Percentiles rank a stretch among this genome's conserved stretches.
Conservation (phyloP, 2,797 vertebrate species). For the Sebastes alutus region DNA sequence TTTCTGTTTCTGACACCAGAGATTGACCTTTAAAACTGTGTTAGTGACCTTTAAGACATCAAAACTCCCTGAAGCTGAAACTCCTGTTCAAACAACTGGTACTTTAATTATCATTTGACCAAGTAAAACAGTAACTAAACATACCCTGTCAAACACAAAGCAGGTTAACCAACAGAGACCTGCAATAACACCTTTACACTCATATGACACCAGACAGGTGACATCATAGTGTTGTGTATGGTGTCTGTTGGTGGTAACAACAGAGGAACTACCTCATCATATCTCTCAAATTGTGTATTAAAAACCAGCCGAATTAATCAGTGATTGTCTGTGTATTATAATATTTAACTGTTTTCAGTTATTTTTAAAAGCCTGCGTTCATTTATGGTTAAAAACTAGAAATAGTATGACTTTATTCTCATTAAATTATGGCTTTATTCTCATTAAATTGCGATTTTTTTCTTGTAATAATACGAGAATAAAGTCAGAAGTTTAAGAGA, state of each 20-base stretch:
- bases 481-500: no score
- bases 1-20: neutral
- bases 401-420: no score
- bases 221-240: neutral
- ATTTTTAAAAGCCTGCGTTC: accelerated
- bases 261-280: neutral
- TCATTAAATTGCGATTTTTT: neutral
- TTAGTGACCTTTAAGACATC: neutral
- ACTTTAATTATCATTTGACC: neutral
- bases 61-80: neutral
- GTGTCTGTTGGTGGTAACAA: neutral
- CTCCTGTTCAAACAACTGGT: neutral
- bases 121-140: neutral
- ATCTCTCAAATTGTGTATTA: accelerated
- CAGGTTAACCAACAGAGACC: neutral
- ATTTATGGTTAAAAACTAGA: neutral
- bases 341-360: accelerated
- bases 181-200: neutral
- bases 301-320: neutral
- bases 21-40: neutral
- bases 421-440: no score
- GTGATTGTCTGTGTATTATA: accelerated
- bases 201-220: neutral
- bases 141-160: neutral
- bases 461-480: no score